Conservation (phyloP, 2,113 vertebrate genomes). For the Menidia beryllina region DNA sequence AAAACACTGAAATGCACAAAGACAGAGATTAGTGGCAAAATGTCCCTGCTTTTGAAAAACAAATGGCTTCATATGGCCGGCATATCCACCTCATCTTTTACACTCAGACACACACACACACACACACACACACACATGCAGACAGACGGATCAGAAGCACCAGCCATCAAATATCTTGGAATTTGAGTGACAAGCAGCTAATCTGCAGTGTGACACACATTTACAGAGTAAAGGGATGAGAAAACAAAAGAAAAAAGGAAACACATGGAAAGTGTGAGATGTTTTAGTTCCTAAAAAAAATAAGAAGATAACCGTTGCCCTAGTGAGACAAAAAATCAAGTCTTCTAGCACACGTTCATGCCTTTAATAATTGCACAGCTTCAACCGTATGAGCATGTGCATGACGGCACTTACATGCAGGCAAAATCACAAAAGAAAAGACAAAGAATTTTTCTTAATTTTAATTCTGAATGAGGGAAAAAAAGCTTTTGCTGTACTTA, state of each 20-base stretch:
- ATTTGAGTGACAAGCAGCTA: neutral
- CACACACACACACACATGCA: too few relatives aligned
- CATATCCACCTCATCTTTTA: conserved; percentile 21
- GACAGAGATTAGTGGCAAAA: conserved; percentile 44
- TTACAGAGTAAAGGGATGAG: neutral
- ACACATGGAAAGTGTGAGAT: neutral
- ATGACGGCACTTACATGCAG: neutral
- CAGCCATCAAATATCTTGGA: neutral
- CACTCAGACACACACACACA: neutral
- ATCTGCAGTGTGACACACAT: neutral
- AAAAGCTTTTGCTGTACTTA: neutral
- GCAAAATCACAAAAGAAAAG: too few relatives aligned
- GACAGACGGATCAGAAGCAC: neutral
- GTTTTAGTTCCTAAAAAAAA: neutral
- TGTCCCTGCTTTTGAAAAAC: conserved; percentile 45
- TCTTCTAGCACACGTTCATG: neutral
- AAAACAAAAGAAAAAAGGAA: neutral
- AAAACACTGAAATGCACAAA: conserved; percentile 24
- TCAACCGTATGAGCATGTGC: neutral
- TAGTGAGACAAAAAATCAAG: too few relatives aligned
- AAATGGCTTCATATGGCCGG: conserved; percentile 25
- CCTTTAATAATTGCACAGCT: neutral
- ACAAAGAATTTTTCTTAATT: too few relatives aligned
- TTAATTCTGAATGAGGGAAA: too few relatives aligned
- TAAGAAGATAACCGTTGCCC: neutral